These are phyloP conservation scores for Tyrophagus putrescentiae DNA, from an alignment of 1,140 invertebrate genomes.

Conservation along the genomic window DNA sequence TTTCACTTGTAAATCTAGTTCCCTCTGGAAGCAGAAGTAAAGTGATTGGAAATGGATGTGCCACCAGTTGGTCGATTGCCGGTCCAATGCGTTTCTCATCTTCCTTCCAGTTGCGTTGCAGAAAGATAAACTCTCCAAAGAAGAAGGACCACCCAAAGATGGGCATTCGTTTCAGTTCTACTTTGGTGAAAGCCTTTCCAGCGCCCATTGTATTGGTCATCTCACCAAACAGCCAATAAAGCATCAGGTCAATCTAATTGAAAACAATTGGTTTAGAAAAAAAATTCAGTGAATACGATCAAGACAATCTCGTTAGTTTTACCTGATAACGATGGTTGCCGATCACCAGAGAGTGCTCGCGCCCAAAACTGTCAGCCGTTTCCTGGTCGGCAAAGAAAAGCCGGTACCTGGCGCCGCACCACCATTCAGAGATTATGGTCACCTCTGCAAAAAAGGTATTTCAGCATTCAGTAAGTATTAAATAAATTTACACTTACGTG, in stretches of 20 bases:
- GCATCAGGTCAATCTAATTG: conserved; percentile 87
- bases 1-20: conserved; percentile 71
- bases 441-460: background rate
- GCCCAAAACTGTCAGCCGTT: conserved; percentile 59
- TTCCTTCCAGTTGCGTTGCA: conserved; percentile 76
- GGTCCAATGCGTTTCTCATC: conserved; percentile 60
- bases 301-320: too few species aligned
- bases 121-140: conserved; percentile 78
- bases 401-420: conserved; percentile 56
- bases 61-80: conserved; percentile 60
- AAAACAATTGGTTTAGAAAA: too few species aligned
- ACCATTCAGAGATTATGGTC: conserved; percentile 62
- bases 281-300: too few species aligned
- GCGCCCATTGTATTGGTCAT: conserved; percentile 54
- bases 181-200: conserved; percentile 85
- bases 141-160: conserved; percentile 87
- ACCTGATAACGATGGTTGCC: conserved; percentile 95
- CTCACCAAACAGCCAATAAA: conserved; percentile 72
- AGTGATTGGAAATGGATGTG: conserved; percentile 76
- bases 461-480: background rate
- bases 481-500: conserved; percentile 35
- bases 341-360: conserved; percentile 71
- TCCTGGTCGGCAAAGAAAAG: conserved; percentile 65
- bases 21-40: conserved; percentile 83
- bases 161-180: conserved; percentile 74